Percentiles rank a stretch among this genome's conserved stretches.
Conservation (phyloP, 2,113 vertebrate genomes). For the Turdus rufiventris region DNA sequence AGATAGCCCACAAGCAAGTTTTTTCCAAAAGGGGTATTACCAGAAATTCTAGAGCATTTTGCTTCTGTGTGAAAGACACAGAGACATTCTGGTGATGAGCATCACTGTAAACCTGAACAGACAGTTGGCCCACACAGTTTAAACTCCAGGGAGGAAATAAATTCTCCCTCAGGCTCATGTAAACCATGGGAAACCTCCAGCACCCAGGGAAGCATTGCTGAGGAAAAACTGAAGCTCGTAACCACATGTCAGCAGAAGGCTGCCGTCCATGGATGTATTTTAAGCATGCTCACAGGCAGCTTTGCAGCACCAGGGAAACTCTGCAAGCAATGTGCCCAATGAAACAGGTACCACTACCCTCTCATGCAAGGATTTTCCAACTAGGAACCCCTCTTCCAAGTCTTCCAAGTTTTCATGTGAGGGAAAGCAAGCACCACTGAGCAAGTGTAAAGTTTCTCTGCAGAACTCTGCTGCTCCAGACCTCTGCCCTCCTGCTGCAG, state of each 20-base stretch:
- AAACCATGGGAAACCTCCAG: conserved; percentile 23
- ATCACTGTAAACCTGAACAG: not conserved
- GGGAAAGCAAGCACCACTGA: not conserved
- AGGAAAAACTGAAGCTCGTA: not conserved
- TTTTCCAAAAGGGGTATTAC: not conserved
- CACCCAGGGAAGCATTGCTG: not conserved
- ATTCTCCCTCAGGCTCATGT: not conserved
- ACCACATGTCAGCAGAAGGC: not conserved
- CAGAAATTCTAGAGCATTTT: not conserved
- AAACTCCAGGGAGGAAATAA: not conserved
- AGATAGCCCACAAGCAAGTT: not conserved
- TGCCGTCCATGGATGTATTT: not conserved
- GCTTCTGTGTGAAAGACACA: not conserved
- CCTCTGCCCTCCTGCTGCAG: not conserved
- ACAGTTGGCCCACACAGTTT: conserved; percentile 3
- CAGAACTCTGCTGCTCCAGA: not conserved
- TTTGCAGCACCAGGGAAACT: not conserved
- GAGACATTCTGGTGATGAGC: not conserved
- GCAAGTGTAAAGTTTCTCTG: not conserved
- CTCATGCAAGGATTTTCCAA: accelerated
- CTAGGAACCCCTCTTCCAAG: not conserved
- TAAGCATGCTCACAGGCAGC: not conserved
- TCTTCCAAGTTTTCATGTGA: not conserved
- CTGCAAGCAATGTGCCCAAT: not conserved
- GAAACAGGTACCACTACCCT: not conserved